Percentiles rank a stretch among this genome's conserved stretches.
phyloP scores from a whole-genome alignment of 2,797 vertebrate species.

The Melanotaenia parkinsoni region DNA sequence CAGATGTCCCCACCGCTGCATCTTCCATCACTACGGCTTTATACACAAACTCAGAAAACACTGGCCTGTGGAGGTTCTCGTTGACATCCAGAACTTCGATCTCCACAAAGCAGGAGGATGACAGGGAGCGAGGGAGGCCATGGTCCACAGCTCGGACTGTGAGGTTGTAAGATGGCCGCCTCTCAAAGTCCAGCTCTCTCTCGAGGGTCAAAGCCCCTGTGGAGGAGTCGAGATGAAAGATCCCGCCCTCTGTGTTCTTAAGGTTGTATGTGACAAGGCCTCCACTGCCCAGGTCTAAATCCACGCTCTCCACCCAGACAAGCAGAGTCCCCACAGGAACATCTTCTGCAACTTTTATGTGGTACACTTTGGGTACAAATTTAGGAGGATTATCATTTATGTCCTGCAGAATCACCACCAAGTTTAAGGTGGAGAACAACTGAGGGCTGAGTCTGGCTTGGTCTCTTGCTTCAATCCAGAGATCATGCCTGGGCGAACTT shows the following conservation, averaged over 20 bases:
- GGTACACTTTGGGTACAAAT: constrained; percentile 86
- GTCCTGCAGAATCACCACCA: constrained; percentile 90
- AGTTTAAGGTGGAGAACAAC: constrained; percentile 85
- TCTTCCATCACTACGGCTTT: constrained; percentile 88
- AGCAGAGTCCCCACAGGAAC: constrained; percentile 88
- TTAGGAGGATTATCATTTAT: constrained; percentile 93
- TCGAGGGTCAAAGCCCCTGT: constrained; percentile 90
- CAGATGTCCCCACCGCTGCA: constrained; percentile 84
- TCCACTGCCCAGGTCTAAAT: constrained; percentile 87
- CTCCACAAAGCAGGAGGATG: constrained; percentile 91
- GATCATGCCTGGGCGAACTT: constrained; percentile 82
- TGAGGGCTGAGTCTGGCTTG: constrained; percentile 84
- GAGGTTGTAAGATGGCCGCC: constrained; percentile 88
- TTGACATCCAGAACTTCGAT: constrained; percentile 93
- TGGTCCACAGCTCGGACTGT: constrained; percentile 90
- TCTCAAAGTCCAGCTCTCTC: constrained; percentile 94
- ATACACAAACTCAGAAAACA: constrained; percentile 90
- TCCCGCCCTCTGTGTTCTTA: constrained; percentile 84
- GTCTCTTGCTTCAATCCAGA: constrained; percentile 91
- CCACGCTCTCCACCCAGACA: constrained; percentile 91
- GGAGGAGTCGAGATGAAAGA: constrained; percentile 86
- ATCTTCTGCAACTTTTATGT: constrained; percentile 91
- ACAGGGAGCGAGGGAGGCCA: constrained; percentile 88
- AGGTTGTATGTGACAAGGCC: constrained; percentile 90
- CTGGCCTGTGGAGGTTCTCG: constrained; percentile 92